Percentiles rank a stretch among this genome's conserved stretches.
phyloP scores from a whole-genome alignment of 2,888 invertebrate genomes.

The Chalcis sispes region DNA sequence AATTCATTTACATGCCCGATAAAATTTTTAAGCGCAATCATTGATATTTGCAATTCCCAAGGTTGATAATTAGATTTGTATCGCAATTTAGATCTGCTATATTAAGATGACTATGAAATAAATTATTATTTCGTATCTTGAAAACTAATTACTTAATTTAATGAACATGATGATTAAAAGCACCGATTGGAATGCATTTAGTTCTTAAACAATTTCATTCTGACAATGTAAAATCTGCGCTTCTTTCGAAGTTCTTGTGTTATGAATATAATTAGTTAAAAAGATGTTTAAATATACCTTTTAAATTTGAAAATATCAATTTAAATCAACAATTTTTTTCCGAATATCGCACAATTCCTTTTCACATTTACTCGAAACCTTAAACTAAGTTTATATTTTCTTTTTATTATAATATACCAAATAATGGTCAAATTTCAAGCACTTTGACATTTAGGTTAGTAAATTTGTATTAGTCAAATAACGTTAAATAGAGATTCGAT shows the following conservation, averaged over 20 bases:
- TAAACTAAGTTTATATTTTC: not conserved
- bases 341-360: no score
- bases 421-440: conserved; percentile 51
- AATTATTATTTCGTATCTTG: not conserved
- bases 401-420: not conserved
- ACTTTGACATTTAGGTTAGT: conserved; percentile 36
- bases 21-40: conserved; percentile 19
- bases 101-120: conserved; percentile 7
- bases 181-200: conserved; percentile 16
- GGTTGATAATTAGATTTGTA: conserved; percentile 19
- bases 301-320: no score
- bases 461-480: conserved; percentile 25
- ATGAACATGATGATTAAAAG: conserved; percentile 29
- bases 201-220: conserved; percentile 11
- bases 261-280: conserved; percentile 1
- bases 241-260: not conserved
- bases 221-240: not conserved
- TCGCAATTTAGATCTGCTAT: not conserved
- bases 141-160: conserved; percentile 8
- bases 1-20: conserved; percentile 7
- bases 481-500: conserved; percentile 30
- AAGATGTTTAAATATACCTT: not conserved
- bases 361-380: no score
- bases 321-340: no score
- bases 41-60: not conserved